phyloP scores from a whole-genome alignment of 2,888 invertebrate genomes.

The Cepaea hortensis region DNA sequence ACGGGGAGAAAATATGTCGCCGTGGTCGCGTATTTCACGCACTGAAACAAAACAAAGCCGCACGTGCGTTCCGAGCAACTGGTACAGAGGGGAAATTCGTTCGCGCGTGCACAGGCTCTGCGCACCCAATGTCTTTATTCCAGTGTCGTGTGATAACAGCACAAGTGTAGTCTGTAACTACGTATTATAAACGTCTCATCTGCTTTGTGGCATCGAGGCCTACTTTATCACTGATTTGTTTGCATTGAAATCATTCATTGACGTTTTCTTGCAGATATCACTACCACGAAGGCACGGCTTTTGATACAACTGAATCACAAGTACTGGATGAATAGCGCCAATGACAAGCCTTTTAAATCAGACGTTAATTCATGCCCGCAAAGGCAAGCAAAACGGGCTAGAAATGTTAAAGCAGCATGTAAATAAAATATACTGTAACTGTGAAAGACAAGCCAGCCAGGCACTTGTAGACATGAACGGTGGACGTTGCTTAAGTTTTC shows the following conservation, averaged over 20 bases:
- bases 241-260: no score
- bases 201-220: neutral
- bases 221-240: no score
- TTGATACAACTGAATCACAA: no score
- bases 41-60: conserved; percentile 7
- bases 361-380: neutral
- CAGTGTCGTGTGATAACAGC: neutral
- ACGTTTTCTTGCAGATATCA: no score
- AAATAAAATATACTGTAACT: neutral
- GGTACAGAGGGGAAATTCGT: neutral
- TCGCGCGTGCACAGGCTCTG: conserved; percentile 1
- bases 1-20: neutral
- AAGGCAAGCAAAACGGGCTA: neutral
- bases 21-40: conserved; percentile 13
- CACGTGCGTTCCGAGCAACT: conserved; percentile 29
- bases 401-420: neutral
- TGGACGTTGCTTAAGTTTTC: no score
- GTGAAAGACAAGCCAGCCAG: neutral
- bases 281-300: no score
- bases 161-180: neutral
- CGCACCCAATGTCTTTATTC: neutral
- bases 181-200: neutral
- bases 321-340: no score
- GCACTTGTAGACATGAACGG: no score
- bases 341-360: neutral